These are phyloP conservation scores for Spea bombifrons DNA, from an alignment of 2,113 vertebrate species.

Conservation along the genomic window DNA sequence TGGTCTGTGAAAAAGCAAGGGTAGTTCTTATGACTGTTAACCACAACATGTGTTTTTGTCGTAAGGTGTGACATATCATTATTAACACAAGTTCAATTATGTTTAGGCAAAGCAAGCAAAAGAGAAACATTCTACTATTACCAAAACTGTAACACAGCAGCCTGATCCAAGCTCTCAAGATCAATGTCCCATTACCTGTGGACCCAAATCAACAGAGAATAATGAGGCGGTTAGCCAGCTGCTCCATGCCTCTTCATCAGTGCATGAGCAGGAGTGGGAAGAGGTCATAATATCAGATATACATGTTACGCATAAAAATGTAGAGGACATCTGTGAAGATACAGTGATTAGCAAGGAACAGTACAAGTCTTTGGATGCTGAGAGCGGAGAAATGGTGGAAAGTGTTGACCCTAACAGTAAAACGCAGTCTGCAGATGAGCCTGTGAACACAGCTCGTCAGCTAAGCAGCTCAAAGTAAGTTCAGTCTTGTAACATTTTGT, in stretches of 20 bases:
- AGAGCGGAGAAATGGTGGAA: constrained; percentile 54
- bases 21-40: too few species aligned
- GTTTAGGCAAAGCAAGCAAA: constrained; percentile 13
- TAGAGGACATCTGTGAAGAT: not conserved
- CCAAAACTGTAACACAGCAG: not conserved
- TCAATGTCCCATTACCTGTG: not conserved
- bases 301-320: constrained; percentile 24
- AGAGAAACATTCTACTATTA: not conserved
- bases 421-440: constrained; percentile 32
- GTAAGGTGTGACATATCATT: too few species aligned
- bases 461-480: constrained; percentile 42
- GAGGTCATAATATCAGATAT: constrained; percentile 67
- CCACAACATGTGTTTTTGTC: too few species aligned
- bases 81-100: not conserved
- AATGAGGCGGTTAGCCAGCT: constrained; percentile 71
- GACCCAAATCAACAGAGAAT: constrained; percentile 54
- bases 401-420: constrained; percentile 54
- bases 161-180: not conserved
- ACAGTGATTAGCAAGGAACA: constrained; percentile 49
- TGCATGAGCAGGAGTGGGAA: constrained; percentile 67
- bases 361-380: constrained; percentile 46
- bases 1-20: too few species aligned
- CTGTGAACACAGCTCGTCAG: constrained; percentile 36
- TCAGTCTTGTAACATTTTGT: not conserved
- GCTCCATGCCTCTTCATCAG: constrained; percentile 59